Conservation (phyloP, 2,113 vertebrate species). For the Oncorhynchus masou region DNA sequence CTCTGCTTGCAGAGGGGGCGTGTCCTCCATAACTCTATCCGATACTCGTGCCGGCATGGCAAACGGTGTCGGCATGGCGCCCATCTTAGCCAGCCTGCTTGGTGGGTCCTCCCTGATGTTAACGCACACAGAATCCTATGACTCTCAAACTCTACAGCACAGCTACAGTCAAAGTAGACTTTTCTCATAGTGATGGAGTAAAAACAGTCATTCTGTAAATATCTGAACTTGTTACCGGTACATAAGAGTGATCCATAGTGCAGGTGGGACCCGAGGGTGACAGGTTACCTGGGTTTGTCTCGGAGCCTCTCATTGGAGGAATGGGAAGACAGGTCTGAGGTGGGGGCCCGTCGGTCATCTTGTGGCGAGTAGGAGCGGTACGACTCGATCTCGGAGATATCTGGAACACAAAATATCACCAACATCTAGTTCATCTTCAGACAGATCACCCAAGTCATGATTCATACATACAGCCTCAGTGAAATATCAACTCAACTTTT, state of each 20-base stretch:
- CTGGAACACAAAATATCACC: conserved; percentile 63
- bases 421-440: background rate
- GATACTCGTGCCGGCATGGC: conserved; percentile 55
- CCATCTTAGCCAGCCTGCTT: conserved; percentile 84
- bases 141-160: background rate
- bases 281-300: conserved; percentile 82
- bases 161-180: background rate
- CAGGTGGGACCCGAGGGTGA: conserved; percentile 58
- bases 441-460: background rate
- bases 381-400: conserved; percentile 97
- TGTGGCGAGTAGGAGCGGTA: conserved; percentile 92
- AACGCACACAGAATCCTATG: background rate
- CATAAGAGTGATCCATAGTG: background rate
- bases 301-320: conserved; percentile 92
- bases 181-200: background rate
- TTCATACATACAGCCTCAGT: background rate
- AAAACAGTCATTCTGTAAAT: background rate
- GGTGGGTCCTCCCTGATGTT: conserved; percentile 81
- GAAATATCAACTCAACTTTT: background rate
- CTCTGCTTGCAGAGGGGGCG: conserved; percentile 45
- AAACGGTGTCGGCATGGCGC: conserved; percentile 89
- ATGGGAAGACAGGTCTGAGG: conserved; percentile 90
- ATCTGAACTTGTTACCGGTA: background rate
- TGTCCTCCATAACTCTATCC: conserved; percentile 52
- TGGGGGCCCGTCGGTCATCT: conserved; percentile 82